Evolutionary conservation across 2,113 vertebrate species (phyloP).

Genomic region (Diphyllodes magnificus): DNA sequence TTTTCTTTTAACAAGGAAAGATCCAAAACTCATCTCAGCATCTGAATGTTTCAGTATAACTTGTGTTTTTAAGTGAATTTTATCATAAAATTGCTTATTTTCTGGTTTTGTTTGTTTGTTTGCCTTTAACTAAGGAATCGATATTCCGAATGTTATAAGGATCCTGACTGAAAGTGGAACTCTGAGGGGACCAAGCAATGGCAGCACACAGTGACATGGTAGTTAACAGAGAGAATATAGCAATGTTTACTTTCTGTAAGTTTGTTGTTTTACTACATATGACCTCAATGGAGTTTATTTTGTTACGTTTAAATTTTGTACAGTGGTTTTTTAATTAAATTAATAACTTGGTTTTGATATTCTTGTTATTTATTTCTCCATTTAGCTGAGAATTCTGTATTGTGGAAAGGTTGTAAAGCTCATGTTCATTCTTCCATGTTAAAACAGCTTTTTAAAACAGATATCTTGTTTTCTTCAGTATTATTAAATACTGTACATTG

Average conservation of each 20-base stretch:
- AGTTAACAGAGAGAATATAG: not conserved
- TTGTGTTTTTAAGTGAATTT: not conserved
- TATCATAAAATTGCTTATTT: not conserved
- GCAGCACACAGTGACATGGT: not conserved
- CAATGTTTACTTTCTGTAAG: not conserved
- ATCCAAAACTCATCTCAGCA: not conserved
- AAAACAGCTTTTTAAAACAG: not conserved
- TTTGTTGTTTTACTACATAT: not conserved
- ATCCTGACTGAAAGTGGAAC: constrained; percentile 52
- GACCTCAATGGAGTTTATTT: not conserved
- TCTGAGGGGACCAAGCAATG: constrained; percentile 1
- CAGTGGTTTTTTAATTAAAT: not conserved
- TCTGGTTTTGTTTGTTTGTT: not conserved
- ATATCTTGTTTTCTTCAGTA: not conserved
- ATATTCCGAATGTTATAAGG: constrained; percentile 12
- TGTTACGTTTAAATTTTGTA: not conserved
- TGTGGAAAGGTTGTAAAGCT: not conserved
- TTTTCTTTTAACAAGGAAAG: not conserved
- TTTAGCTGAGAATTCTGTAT: not conserved
- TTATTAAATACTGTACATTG: not conserved
- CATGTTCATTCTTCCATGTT: not conserved
- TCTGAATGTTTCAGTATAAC: not conserved
- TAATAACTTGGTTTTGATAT: not conserved
- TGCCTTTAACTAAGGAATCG: constrained; percentile 39
- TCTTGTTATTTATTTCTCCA: not conserved